A percentile compares a stretch with the other conserved stretches of the same genome.
These are phyloP conservation scores for Herpailurus yagouaroundi DNA, from an alignment of 2,113 vertebrate genomes.

Conservation along the genomic window DNA sequence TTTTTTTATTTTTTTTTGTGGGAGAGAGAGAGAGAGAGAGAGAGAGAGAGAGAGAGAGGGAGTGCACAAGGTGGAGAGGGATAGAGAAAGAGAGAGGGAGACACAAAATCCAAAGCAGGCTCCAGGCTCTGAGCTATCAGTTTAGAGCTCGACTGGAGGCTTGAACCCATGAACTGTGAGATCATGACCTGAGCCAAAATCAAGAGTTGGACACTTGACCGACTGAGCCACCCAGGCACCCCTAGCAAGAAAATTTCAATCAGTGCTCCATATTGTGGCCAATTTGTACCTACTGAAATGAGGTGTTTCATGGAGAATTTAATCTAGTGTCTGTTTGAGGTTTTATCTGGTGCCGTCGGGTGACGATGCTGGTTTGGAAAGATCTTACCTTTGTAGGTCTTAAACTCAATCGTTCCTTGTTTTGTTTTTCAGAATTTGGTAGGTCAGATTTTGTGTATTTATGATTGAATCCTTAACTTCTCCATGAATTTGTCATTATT, in stretches of 20 bases:
- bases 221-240: no score
- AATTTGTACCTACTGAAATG: not conserved
- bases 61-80: no score
- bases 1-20: no score
- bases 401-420: not conserved
- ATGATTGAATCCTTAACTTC: not conserved
- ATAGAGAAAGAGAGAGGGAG: no score
- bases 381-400: not conserved
- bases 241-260: not conserved
- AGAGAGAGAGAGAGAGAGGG: no score
- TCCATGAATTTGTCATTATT: not conserved
- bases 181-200: no score
- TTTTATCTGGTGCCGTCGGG: not conserved
- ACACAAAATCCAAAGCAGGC: no score
- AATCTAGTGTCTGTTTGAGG: not conserved
- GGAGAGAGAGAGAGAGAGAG: no score
- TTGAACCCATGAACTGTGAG: no score
- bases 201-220: no score
- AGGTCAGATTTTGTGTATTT: not conserved
- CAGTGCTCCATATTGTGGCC: not conserved
- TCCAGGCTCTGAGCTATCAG: no score
- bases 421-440: not conserved
- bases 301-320: not conserved
- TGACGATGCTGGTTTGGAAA: not conserved
- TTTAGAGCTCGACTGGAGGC: no score